Base-by-base conservation (phyloP, 2,888 invertebrate genomes). In the Drosophila meridionalis region DNA sequence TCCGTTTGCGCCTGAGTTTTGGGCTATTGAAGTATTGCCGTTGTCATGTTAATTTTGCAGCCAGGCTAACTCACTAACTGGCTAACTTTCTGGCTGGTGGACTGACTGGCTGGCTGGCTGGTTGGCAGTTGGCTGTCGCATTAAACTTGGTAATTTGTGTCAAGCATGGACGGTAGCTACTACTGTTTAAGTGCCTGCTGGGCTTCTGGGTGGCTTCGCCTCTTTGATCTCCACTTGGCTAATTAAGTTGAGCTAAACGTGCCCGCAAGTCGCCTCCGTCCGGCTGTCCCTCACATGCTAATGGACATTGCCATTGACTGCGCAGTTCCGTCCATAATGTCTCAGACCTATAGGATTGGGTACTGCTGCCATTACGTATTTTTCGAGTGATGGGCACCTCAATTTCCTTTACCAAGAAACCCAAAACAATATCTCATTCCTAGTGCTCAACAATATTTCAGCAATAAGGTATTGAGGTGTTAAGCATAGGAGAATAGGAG, bases 91-190 rank as follows among this genome's bases (percentile, higher is more conserved):
- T 42, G 42, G 20, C 9, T 43, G 14, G 4, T 32, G 4, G 9
- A 4, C 42, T 56, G 12, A 4, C 30, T 52, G 52, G 14, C 36
- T 32, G 14, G 3, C 20, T 30, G 43, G 20, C 45, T 58, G 42
- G 48, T 28, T 55, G 74, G 56, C 65, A 45, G 50, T 45, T 62
- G 72, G 69, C 82, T 86, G 86, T 90, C 87, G 78, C 80, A 80
- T 86, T 87, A 90, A 90, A 90, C 72, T 89, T 73, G 75, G 69
- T 88, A 89, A 87, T 90, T 87, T 87, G 89, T 90, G 90, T 86
- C 87, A 79, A 88, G 70, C 88, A 76, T 74, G 80, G 77, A 86
- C 86, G 73, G 89, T 45, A 88, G 87, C 90, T 57, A 78, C 83
- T 85, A 83, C 83, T 86, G 83, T 83, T 83, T 83, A 82, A 83